A percentile compares a stretch with the other conserved stretches of the same genome.
Conservation (phyloP, 2,888 invertebrate species). For the Ametastegia equiseti region DNA sequence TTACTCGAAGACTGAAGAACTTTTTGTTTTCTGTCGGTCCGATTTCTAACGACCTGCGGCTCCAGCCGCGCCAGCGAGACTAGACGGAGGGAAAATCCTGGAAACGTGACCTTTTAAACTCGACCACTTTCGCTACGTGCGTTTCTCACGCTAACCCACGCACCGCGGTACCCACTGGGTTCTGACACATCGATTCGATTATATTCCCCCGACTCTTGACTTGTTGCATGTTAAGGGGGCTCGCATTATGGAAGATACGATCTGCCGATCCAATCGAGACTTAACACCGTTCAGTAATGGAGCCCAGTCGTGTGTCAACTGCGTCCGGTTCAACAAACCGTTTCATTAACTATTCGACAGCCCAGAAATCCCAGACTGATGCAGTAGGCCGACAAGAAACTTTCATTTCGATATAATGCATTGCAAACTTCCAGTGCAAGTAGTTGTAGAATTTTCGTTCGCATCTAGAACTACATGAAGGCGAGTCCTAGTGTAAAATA, state of each 20-base stretch:
- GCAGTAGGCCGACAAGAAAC: background rate
- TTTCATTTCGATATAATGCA: background rate
- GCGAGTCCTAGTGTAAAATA: too few species aligned
- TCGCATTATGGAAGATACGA: constrained; percentile 13
- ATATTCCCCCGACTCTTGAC: constrained; percentile 15
- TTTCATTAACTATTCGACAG: constrained; percentile 5
- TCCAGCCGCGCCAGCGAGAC: background rate
- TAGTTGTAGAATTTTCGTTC: background rate
- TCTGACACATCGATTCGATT: constrained; percentile 48
- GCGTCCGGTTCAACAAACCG: constrained; percentile 21
- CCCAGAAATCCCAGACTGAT: background rate
- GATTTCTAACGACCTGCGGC: constrained; percentile 30
- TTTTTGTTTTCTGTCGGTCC: constrained; percentile 19
- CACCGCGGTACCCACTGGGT: constrained; percentile 51
- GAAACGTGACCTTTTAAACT: constrained; percentile 70
- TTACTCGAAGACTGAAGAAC: constrained; percentile 9
- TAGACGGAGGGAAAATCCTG: constrained; percentile 61
- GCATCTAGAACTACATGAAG: too few species aligned
- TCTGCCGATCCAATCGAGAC: constrained; percentile 3
- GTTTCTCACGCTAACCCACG: constrained; percentile 53
- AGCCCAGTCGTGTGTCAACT: constrained; percentile 17
- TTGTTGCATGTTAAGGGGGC: constrained; percentile 38
- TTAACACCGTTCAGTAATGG: constrained; percentile 8
- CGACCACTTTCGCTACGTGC: constrained; percentile 65
- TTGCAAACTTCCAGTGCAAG: background rate